Evolutionary conservation across 2,113 vertebrate species (phyloP), one percentile per base, ranked within the genome.

Genomic region (Monopterus albus): DNA sequence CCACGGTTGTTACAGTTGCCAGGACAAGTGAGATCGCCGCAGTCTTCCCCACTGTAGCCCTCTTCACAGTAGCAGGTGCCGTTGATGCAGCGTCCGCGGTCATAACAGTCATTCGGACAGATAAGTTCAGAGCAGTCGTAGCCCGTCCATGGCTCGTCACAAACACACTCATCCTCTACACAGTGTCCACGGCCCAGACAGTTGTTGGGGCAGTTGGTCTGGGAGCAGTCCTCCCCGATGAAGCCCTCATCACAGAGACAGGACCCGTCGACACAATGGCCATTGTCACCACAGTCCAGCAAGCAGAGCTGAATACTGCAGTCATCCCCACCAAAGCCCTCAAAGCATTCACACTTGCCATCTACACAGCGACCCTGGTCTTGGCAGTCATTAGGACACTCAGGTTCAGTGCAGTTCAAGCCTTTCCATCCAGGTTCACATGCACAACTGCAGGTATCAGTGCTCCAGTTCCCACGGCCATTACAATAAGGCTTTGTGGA

Each of bases 91-190:
- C 95, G 96, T n/a, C 98, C 98, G 0, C 96, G 95, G 91, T 99
- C 97, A 0, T 92, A 98, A 83, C 98, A 99, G 90, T 99, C 97
- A 0, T 96, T 96, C 47, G 96, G 98, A 74, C 98, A 99, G 89
- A 98, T 94, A 56, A 99, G 94, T 83, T 99, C 97, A 0, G 94
- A 81, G 69, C 98, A 99, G 91, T 99, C 97, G 1, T 95, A 95
- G 0, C 97, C 96, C 0, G 96, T 97, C 94, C 96, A 99, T 1
- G 96, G 96, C 72, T 97, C 95, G 0, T 96, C 81, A 0, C 98
- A 99, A 39, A 96, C 53, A 0, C 98, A 98, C 77, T 98, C 96
- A 0, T 93, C 94, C 1, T 99, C 96, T 25, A 95, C 91, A 0
- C 98, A 99, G 38, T 93, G 95, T 2, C 97, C 97, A 0, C 93